Conservation (phyloP, 2,797 vertebrate species). For the Coregonus sp. region DNA sequence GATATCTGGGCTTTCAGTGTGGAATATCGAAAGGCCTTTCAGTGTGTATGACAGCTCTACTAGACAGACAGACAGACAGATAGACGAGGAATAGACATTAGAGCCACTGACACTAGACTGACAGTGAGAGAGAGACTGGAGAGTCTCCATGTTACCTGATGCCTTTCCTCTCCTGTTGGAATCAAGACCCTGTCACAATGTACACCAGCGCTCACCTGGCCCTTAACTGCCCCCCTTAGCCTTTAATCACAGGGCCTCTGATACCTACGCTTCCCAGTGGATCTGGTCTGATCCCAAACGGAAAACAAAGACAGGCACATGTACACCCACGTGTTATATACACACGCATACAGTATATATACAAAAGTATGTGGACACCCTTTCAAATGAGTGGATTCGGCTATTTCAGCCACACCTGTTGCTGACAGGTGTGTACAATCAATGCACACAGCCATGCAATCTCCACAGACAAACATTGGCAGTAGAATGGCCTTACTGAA, state of each 20-base stretch:
- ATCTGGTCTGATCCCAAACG: too few relatives aligned
- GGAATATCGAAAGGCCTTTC: background rate
- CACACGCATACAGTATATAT: background rate
- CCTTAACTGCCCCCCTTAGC: background rate
- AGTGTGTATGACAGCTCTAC: too few relatives aligned
- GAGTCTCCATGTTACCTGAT: slow-evolving; percentile 12
- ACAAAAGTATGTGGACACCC: too few relatives aligned
- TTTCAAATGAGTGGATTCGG: too few relatives aligned
- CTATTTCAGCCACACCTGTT: too few relatives aligned
- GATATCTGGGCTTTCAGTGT: background rate
- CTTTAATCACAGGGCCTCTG: slow-evolving; percentile 12
- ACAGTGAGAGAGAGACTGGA: background rate
- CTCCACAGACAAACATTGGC: too few relatives aligned
- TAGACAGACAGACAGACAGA: too few relatives aligned
- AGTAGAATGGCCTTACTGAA: too few relatives aligned
- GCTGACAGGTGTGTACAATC: too few relatives aligned
- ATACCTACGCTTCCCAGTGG: background rate
- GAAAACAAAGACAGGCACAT: background rate
- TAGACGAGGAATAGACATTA: background rate
- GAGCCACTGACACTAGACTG: background rate
- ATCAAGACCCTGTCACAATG: slow-evolving; percentile 22
- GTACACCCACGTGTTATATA: background rate
- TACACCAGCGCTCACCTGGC: slow-evolving; percentile 4
- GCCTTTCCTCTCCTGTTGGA: slow-evolving; percentile 28
- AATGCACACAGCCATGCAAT: too few relatives aligned